phyloP scores from a whole-genome alignment of 2,113 vertebrate genomes.

The Dunckerocampus dactyliophorus region DNA sequence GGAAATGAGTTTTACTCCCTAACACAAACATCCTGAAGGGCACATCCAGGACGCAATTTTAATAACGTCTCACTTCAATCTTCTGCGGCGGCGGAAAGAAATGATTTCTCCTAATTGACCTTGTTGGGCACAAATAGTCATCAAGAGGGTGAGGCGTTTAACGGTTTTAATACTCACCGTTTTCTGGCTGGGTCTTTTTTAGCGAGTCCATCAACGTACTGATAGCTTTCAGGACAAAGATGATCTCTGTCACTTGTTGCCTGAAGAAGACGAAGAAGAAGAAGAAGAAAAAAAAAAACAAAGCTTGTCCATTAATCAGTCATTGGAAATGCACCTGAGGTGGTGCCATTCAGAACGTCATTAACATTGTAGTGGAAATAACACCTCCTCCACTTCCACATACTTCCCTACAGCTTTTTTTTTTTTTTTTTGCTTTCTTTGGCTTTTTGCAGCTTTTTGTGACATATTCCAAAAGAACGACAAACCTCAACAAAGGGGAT shows the following conservation, averaged over 20 bases:
- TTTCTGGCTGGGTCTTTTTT: conserved; percentile 98
- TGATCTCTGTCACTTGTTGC: conserved; percentile 98
- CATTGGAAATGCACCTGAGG: neutral
- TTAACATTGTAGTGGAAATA: neutral
- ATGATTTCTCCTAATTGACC: conserved; percentile 37
- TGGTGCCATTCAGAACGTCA: neutral
- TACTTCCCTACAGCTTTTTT: neutral
- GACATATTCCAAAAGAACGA: too few relatives aligned
- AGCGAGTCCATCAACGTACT: conserved; percentile 99
- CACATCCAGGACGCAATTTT: conserved; percentile 40
- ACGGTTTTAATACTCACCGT: conserved; percentile 79
- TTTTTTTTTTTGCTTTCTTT: too few relatives aligned
- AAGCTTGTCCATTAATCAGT: neutral
- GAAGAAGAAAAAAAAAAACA: conserved; percentile 7
- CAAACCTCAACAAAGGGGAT: too few relatives aligned
- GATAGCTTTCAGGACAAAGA: conserved; percentile 98
- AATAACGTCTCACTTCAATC: conserved; percentile 25
- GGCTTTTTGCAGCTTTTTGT: too few relatives aligned
- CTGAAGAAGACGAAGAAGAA: conserved; percentile 63
- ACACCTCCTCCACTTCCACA: neutral
- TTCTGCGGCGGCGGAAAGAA: conserved; percentile 1
- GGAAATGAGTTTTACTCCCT: conserved; percentile 33
- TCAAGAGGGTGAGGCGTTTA: neutral
- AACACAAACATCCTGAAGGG: conserved; percentile 46
- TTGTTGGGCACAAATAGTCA: conserved; percentile 20